Evolutionary conservation across 2,888 invertebrate species (phyloP), one percentile per base, ranked within the genome.

Genomic region (Drosophila nr. fundita): DNA sequence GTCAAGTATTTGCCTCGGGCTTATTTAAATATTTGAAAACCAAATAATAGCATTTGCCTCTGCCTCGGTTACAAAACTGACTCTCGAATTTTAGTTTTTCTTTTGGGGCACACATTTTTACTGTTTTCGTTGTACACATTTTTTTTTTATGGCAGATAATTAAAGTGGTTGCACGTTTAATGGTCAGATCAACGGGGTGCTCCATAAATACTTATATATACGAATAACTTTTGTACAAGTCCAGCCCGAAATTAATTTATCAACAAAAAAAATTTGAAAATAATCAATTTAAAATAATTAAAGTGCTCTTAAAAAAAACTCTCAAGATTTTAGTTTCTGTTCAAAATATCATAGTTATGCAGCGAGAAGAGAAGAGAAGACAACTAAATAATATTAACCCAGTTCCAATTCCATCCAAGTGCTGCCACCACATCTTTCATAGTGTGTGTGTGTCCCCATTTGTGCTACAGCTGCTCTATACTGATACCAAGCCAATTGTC

Each of bases 401-500:
- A 18, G n/a, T 50, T 4, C 11, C 32, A 32, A 63, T 24, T 40
- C 15, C 18, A 36, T 4, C 21, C 29, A n/a, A 45, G 45, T 45
- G 24, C 11, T 29, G 29, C 27, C 29, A 49, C 49, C 49, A 49
- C 15, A 49, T 18, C 5, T 21, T n/a, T 11, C 18, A 42, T 2
- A 24, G 49, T 49, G 29, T 45, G 49, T 49, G 29, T 50, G 49
- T 29, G 13, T 55, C 6, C 54, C 66, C 53, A 40, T 57, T 45
- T 67, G 60, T 60, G 90, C 90, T 86, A 62, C 68, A 76, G 87
- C 91, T 75, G 88, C 85, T 82, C 68, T 66, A 69, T 76, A 85
- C 80, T 93, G 92, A 92, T 93, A 93, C 92, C 91, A 86, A 92
- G 91, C 91, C 91, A 83, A 79, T 92, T 91, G 94, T 87, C 84